Percentiles rank a stretch among this genome's conserved stretches.
These are phyloP conservation scores for Hyperoplus immaculatus DNA, from an alignment of 2,797 vertebrate species.

Conservation along the genomic window DNA sequence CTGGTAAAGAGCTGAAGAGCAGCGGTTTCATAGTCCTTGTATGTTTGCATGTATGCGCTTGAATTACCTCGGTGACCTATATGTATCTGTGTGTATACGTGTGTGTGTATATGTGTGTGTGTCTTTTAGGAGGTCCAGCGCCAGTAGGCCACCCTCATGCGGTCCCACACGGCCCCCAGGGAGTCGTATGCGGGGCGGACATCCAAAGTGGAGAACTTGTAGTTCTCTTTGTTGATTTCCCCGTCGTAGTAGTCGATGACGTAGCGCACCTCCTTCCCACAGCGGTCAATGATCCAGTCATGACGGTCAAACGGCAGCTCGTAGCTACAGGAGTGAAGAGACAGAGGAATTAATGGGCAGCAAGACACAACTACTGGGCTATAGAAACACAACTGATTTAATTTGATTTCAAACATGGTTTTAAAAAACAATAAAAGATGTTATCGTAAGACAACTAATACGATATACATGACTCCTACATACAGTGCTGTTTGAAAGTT, in stretches of 20 bases:
- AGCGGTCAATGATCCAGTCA: constrained; percentile 96
- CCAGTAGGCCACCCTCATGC: constrained; percentile 97
- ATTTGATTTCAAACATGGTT: too few relatives aligned
- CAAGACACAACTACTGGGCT: too few relatives aligned
- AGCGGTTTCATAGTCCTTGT: constrained; percentile 15
- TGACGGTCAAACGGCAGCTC: constrained; percentile 97
- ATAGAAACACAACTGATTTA: too few relatives aligned
- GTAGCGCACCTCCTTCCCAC: constrained; percentile 94
- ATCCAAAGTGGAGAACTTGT: constrained; percentile 94
- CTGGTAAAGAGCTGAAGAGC: constrained; percentile 13
- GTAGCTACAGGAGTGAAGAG: constrained; percentile 82
- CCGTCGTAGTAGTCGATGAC: constrained; percentile 98
- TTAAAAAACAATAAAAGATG: too few relatives aligned
- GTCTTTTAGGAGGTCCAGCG: constrained; percentile 91
- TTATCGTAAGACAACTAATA: too few relatives aligned
- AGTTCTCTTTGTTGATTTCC: constrained; percentile 87
- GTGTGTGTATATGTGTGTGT: too few relatives aligned
- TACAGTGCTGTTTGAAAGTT: too few relatives aligned
- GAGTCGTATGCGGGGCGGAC: constrained; percentile 96
- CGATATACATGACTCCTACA: too few relatives aligned
- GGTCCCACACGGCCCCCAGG: constrained; percentile 92
- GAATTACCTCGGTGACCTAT: constrained; percentile 8
- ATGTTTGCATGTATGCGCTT: background rate
- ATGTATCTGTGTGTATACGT: accelerated
- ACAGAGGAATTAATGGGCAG: background rate